These are phyloP conservation scores for Drosophila kikkawai DNA, from an alignment of 1,140 invertebrate genomes.

Conservation along the genomic window DNA sequence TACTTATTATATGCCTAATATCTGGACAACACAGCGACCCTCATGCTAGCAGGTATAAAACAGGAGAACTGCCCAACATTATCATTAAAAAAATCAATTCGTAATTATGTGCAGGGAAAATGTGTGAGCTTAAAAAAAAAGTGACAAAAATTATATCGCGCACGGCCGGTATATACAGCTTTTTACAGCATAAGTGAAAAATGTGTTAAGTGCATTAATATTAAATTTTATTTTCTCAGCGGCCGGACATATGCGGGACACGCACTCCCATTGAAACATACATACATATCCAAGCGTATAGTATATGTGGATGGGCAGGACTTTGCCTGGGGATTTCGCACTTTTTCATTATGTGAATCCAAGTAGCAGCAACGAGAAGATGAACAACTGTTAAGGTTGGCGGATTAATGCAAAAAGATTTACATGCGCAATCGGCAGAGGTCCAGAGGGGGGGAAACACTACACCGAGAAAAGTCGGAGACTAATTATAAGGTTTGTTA, in stretches of 20 bases:
- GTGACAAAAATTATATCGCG: conserved; percentile 30
- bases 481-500: background rate
- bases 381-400: conserved; percentile 51
- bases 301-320: conserved; percentile 17
- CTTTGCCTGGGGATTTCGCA: conserved; percentile 17
- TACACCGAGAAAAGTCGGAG: background rate
- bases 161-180: conserved; percentile 27
- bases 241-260: conserved; percentile 38
- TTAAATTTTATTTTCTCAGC: conserved; percentile 66
- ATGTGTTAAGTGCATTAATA: conserved; percentile 78
- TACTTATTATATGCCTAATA: background rate
- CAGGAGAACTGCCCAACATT: conserved; percentile 40
- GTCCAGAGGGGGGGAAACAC: conserved; percentile 4
- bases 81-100: conserved; percentile 75
- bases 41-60: conserved; percentile 1
- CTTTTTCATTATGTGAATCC: conserved; percentile 62
- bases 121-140: conserved; percentile 42
- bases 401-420: conserved; percentile 73
- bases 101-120: conserved; percentile 68
- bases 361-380: conserved; percentile 48
- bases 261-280: background rate
- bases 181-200: conserved; percentile 69
- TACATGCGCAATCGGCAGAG: conserved; percentile 67
- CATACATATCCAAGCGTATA: background rate
- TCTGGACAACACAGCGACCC: background rate